phyloP scores from a whole-genome alignment of 2,113 vertebrate species.

The Odontesthes bonariensis region DNA sequence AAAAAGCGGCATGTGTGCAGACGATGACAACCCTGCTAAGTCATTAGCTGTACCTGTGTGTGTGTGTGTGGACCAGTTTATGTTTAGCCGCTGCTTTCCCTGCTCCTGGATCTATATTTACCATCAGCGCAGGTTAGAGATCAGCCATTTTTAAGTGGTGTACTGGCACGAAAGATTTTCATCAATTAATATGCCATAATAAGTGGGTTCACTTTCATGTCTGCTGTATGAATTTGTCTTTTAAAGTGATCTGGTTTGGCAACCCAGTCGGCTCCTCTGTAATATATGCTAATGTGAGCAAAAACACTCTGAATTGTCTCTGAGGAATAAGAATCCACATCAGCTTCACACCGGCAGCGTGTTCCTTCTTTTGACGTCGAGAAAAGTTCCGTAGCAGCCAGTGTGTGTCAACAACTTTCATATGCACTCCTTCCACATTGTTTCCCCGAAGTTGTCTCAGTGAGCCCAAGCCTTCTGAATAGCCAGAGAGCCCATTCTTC shows the following conservation, averaged over 20 bases:
- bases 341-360: constrained; percentile 48
- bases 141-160: constrained; percentile 66
- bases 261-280: constrained; percentile 65
- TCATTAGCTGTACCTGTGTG: constrained; percentile 19
- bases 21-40: constrained; percentile 54
- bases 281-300: constrained; percentile 77
- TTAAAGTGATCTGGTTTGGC: constrained; percentile 76
- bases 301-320: constrained; percentile 76
- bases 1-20: constrained; percentile 7
- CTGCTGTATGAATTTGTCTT: constrained; percentile 73
- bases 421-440: constrained; percentile 35
- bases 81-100: constrained; percentile 10
- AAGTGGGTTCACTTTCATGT: constrained; percentile 68
- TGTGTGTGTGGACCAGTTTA: constrained; percentile 1
- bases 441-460: constrained; percentile 51
- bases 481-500: constrained; percentile 65
- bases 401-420: constrained; percentile 35
- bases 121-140: constrained; percentile 58
- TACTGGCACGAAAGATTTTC: constrained; percentile 75
- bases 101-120: constrained; percentile 62
- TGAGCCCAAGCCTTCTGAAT: constrained; percentile 35
- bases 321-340: constrained; percentile 70
- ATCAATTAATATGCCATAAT: constrained; percentile 80
- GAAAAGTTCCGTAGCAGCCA: constrained; percentile 61
- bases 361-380: constrained; percentile 35